Evolutionary conservation across 2,113 vertebrate species (phyloP), one percentile per base, ranked within the genome.

Genomic region (Pygoscelis adeliae): DNA sequence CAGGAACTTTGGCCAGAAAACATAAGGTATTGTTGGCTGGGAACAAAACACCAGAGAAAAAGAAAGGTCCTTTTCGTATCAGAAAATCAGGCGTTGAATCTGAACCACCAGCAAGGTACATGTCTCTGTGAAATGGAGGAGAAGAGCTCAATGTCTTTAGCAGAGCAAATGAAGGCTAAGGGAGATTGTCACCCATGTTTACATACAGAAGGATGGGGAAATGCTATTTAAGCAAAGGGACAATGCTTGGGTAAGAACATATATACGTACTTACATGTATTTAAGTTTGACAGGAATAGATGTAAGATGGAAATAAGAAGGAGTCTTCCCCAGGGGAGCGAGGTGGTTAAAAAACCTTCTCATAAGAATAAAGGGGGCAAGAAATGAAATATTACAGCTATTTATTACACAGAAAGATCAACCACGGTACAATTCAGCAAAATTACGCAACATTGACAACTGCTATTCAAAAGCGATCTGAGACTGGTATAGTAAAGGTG

Each of bases 201-300:
- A 29, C 1, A 4, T 62, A 66, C 0, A 58, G 0, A 1, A 2
- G 5, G 14, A 50, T 6, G 42, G 5, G 26, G 29, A 85, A 74
- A 42, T 40, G 25, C 1, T 66, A 1, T 78, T 87, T 70, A 73
- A 78, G 25, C 14, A 66, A 81, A 53, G 42, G 10, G 16, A 46
- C 17, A 63, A 42, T 40, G 23, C 18, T 47, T 23, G 5, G 3
- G 10, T 19, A 66, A 89, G 21, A 86, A 38, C 3, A 9, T 34
- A 27, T 18, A 19, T 62, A 38, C 25, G 14, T 62, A 26, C 25
- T 17, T 26, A 38, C 19, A 34, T 13, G 11, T 47, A 26, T 70
- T 12, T 42, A 49, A 71, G 20, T 86, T 27, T 67, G 32, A 72
- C 15, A 53, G 20, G 42, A 56, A 67, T 15, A 53, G 22, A 52